Base-by-base conservation (phyloP, 2,888 invertebrate genomes). In the Minunthozetes semirufus region DNA sequence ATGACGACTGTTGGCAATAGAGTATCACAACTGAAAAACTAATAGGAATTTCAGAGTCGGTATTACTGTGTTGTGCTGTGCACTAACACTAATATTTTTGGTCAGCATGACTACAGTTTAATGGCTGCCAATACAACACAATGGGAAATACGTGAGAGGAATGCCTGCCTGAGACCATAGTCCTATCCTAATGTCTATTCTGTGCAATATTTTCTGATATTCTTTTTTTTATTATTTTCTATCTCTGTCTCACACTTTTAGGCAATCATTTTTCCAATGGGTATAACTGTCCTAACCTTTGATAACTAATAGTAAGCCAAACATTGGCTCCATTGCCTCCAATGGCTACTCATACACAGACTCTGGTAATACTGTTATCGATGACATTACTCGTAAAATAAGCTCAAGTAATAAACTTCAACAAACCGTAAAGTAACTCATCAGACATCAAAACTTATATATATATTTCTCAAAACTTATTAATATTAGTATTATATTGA, bases 361-460 rank as follows among this genome's bases (percentile, higher is more conserved):
- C 42, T 42, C 19, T 56, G 56, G 42, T 68, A 68, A 68, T 68
- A 68, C 42, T 42, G 68, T 68, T 68, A 68, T 68, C 68, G 42
- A 68, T 42, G 68, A 68, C 68, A 68, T 68, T 38, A 68, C 42
- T 33, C 33, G 33, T 63, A 38, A 63, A 33, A 68, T 42, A 22
- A 68, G 38, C 27, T 46, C 1, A 17, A 42, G 68, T 68, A 68
- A 68, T 68, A 68, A 68, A 68, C 68, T 68, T 42, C 68, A 68
- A 68, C 68, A 68, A 68, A 68, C 68, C 68, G 68, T 68, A 68
- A 68, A 68, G 42, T 22, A 38, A 68, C 42, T 68, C 68, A 68
- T 68, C 68, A 38, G 42, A 42, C 42, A 42, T 42, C 42, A 42
- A 38, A 13, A 68, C 68, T 68, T 68, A 68, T 68, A 22, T 68